These are phyloP conservation scores for Psilanteris sp. DNA, from an alignment of 1,140 invertebrate genomes.

Conservation along the genomic window DNA sequence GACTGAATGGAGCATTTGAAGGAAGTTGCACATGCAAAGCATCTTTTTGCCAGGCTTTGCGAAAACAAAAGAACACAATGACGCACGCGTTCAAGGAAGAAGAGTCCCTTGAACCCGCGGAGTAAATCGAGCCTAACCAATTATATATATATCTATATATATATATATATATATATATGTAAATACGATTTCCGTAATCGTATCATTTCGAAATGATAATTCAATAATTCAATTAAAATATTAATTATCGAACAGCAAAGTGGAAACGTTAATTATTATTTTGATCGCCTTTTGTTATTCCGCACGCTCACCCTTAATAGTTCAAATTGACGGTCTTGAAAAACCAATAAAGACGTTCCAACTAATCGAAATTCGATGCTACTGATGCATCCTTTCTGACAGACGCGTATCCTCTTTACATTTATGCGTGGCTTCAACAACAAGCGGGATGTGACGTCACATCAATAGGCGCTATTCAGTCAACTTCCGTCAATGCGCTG, in stretches of 20 bases:
- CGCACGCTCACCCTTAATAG: too few relatives aligned
- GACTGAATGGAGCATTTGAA: slow-evolving; percentile 45
- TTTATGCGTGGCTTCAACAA: slow-evolving; percentile 49
- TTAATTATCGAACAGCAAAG: too few relatives aligned
- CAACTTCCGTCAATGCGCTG: slow-evolving; percentile 56
- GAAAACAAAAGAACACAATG: slow-evolving; percentile 55
- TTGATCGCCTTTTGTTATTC: too few relatives aligned
- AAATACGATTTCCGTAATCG: slow-evolving; percentile 64
- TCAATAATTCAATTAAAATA: too few relatives aligned
- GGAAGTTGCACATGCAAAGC: slow-evolving; percentile 50
- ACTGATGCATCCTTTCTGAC: slow-evolving; percentile 30
- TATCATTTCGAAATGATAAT: slow-evolving; percentile 38
- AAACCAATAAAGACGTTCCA: slow-evolving; percentile 18
- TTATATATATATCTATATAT: too few relatives aligned
- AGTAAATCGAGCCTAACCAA: slow-evolving; percentile 67
- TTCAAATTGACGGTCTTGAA: slow-evolving; percentile 2
- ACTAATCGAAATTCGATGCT: slow-evolving; percentile 29
- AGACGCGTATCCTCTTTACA: slow-evolving; percentile 32
- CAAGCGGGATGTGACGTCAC: slow-evolving; percentile 64
- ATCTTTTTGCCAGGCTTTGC: slow-evolving; percentile 39
- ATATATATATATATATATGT: too few relatives aligned
- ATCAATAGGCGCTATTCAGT: slow-evolving; percentile 54
- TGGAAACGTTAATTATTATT: too few relatives aligned
- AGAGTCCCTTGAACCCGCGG: slow-evolving; percentile 70
- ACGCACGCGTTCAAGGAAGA: slow-evolving; percentile 11